Conservation (phyloP, 1,140 invertebrate genomes). For the Nephotettix cincticeps region DNA sequence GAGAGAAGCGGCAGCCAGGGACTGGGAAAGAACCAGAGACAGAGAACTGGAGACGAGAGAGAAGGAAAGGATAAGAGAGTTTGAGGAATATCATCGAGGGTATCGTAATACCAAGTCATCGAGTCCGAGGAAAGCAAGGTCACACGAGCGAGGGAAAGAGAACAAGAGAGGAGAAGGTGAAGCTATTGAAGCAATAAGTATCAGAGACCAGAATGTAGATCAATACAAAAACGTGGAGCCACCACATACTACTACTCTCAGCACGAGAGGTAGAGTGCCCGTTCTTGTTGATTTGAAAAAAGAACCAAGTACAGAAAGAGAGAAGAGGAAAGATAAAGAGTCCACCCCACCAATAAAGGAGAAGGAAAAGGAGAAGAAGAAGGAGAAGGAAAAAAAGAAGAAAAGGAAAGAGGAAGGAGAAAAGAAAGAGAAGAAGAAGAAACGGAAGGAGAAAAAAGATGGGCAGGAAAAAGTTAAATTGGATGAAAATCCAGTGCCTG, state of each 20-base stretch:
- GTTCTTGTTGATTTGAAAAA: slow-evolving; percentile 21
- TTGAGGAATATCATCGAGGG: slow-evolving; percentile 25
- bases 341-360: slow-evolving; percentile 47
- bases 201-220: slow-evolving; percentile 13
- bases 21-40: slow-evolving; percentile 37
- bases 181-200: slow-evolving; percentile 29
- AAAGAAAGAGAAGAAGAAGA: slow-evolving; percentile 33
- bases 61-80: slow-evolving; percentile 35
- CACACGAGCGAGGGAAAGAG: slow-evolving; percentile 52
- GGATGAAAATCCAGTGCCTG: neutral
- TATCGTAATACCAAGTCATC: neutral
- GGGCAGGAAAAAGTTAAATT: slow-evolving; percentile 30
- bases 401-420: slow-evolving; percentile 41
- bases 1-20: slow-evolving; percentile 15
- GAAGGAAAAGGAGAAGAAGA: slow-evolving; percentile 52
- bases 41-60: slow-evolving; percentile 35
- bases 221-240: neutral
- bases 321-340: slow-evolving; percentile 47
- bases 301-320: slow-evolving; percentile 42
- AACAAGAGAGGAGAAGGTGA: slow-evolving; percentile 56
- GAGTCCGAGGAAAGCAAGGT: slow-evolving; percentile 43
- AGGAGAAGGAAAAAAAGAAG: slow-evolving; percentile 47
- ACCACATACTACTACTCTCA: neutral
- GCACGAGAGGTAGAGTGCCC: neutral
- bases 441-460: slow-evolving; percentile 32